Evolutionary conservation across 2,888 invertebrate species (phyloP).

Genomic region (Lymantria monacha): DNA sequence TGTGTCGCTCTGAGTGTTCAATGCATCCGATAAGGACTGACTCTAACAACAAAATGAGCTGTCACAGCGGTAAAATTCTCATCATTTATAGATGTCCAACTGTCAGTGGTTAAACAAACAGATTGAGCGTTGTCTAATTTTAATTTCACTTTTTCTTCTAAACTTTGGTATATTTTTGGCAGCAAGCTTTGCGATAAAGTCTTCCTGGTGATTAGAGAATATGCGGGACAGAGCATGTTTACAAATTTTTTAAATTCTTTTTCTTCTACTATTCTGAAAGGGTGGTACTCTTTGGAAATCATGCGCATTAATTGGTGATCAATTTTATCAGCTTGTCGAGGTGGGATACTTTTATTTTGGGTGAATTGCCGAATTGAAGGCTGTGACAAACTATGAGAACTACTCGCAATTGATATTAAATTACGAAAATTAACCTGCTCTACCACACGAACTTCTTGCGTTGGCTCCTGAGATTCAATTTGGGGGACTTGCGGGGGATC

Average conservation of each 20-base stretch:
- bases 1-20: not conserved
- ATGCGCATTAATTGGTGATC: constrained; percentile 9
- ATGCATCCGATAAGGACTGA: not conserved
- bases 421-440: not conserved
- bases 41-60: constrained; percentile 11
- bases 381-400: not conserved
- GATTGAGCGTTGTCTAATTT: constrained; percentile 1
- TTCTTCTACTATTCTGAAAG: constrained; percentile 11
- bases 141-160: not conserved
- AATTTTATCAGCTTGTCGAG: not conserved
- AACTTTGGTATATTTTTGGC: not conserved
- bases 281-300: constrained; percentile 10
- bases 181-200: not conserved
- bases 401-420: not conserved
- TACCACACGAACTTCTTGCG: not conserved
- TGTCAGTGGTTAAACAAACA: constrained; percentile 17
- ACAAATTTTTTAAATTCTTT: not conserved
- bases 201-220: not conserved
- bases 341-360: not conserved
- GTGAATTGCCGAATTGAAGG: too few species aligned
- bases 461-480: not conserved
- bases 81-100: constrained; percentile 19
- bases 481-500: not conserved
- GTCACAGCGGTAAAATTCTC: constrained; percentile 12
- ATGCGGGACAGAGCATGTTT: not conserved